phyloP scores from a whole-genome alignment of 30 jellyfish, hydroid and myxozoan species.

The Turritopsis dohrnii region DNA sequence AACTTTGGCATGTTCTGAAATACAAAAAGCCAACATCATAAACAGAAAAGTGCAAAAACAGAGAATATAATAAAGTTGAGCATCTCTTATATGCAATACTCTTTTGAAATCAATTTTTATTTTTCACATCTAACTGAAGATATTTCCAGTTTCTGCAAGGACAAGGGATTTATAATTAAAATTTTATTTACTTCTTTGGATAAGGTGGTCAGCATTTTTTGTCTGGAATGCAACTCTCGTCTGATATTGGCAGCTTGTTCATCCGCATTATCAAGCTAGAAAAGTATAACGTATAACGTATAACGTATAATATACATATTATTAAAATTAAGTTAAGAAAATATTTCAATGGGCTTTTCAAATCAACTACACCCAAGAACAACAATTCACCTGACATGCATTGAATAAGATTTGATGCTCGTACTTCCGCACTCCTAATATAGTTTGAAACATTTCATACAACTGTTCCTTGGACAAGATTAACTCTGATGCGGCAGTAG shows the following conservation, averaged over 20 bases:
- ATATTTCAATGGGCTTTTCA: neutral
- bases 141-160: too few relatives aligned
- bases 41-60: too few relatives aligned
- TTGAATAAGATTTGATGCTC: slow-evolving; percentile 87
- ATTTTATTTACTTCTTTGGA: slow-evolving; percentile 20
- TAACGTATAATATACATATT: too few relatives aligned
- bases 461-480: slow-evolving; percentile 84
- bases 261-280: slow-evolving; percentile 85
- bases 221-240: slow-evolving; percentile 80
- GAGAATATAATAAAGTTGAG: too few relatives aligned
- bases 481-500: slow-evolving; percentile 95
- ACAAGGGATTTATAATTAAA: neutral
- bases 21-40: neutral
- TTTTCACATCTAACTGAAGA: too few relatives aligned
- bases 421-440: slow-evolving; percentile 68
- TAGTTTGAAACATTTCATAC: slow-evolving; percentile 84
- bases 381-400: slow-evolving; percentile 79
- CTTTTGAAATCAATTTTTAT: too few relatives aligned
- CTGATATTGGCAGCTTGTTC: slow-evolving; percentile 96
- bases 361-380: neutral
- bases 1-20: slow-evolving; percentile 73
- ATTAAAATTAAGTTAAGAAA: neutral
- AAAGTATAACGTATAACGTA: too few relatives aligned
- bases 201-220: slow-evolving; percentile 46
- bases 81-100: too few relatives aligned